Evolutionary conservation across 1,140 invertebrate genomes (phyloP), one percentile per base, ranked within the genome.

Genomic region (Gonioctena quinquepunctata): DNA sequence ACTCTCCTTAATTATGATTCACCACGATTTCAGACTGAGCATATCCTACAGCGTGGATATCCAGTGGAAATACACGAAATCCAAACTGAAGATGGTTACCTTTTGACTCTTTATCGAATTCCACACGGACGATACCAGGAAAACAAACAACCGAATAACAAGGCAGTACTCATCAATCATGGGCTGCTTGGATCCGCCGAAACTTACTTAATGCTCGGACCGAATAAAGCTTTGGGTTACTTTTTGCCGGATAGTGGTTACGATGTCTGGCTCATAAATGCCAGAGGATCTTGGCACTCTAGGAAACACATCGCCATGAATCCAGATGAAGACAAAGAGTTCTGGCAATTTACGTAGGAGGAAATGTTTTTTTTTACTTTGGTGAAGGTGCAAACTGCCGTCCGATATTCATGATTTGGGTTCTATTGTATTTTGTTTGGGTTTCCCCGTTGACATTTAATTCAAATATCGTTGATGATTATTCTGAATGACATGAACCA

Each of bases 181-280:
- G 93, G 92, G 4, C 76, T 94, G 0, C 79, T 93, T 1, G 86
- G 86, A 5, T 89, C 87, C 69, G 89, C 91, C 0, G 87, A 89
- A 0, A 88, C 89, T 72, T 94, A 87, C 86, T 74, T 93, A 5
- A 80, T 90, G 1, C 83, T 86, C 28, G 88, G 89, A 22, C 90
- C 89, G 2, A 81, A 86, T 19, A 89, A 89, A 69, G 86, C 86
- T 1, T 64, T 79, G 88, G 83, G 77, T 19, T 82, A 85, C 42
- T 77, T 80, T 27, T 76, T 87, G 5, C 86, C 87, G 0, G 88
- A 92, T 73, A 77, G 79, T 8, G 90, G 89, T 16, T 92, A 88
- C 79, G 92, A 93, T 71, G 90, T 93, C 2, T 93, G 91, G 91
- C 72, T 93, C 76, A 88, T 86, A 3, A 92, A 93, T 79, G 83